Percentiles rank a stretch among this genome's conserved stretches.
phyloP scores from a whole-genome alignment of 2,888 invertebrate genomes.

The Drosophila subquinaria region DNA sequence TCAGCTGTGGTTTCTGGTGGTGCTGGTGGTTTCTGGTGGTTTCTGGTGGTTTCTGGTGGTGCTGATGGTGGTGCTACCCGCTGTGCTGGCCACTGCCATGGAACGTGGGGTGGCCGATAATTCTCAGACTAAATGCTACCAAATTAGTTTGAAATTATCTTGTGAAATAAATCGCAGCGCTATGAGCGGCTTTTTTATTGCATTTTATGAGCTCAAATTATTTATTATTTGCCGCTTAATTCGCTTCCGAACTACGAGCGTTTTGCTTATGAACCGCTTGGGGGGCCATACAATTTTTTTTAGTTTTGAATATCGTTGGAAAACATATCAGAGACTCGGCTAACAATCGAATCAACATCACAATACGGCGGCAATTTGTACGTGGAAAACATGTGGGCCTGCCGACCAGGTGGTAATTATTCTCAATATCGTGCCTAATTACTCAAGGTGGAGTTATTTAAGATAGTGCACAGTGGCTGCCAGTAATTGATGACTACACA shows the following conservation, averaged over 20 bases:
- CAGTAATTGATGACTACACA: not conserved
- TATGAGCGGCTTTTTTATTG: slow-evolving; percentile 71
- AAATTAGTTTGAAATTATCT: slow-evolving; percentile 78
- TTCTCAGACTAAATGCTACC: slow-evolving; percentile 77
- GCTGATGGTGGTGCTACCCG: slow-evolving; percentile 31
- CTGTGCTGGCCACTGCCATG: slow-evolving; percentile 36
- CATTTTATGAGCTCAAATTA: slow-evolving; percentile 77
- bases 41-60: too few relatives aligned
- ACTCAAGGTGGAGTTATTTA: slow-evolving; percentile 50
- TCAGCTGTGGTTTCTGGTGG: slow-evolving; percentile 57
- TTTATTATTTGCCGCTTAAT: slow-evolving; percentile 77
- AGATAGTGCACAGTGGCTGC: slow-evolving; percentile 35
- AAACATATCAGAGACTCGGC: slow-evolving; percentile 8
- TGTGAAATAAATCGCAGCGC: slow-evolving; percentile 71
- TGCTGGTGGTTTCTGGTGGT: slow-evolving; percentile 13
- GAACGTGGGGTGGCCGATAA: slow-evolving; percentile 52
- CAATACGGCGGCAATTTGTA: slow-evolving; percentile 44
- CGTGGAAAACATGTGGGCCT: slow-evolving; percentile 48
- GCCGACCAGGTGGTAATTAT: slow-evolving; percentile 78
- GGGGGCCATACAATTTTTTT: slow-evolving; percentile 28
- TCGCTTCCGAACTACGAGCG: slow-evolving; percentile 77
- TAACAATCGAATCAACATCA: slow-evolving; percentile 16
- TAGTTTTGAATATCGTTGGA: slow-evolving; percentile 1
- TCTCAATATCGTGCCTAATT: slow-evolving; percentile 75
- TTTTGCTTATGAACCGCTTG: slow-evolving; percentile 45